Base-by-base conservation (phyloP, 2,113 vertebrate species). In the Cromileptes altivelis region DNA sequence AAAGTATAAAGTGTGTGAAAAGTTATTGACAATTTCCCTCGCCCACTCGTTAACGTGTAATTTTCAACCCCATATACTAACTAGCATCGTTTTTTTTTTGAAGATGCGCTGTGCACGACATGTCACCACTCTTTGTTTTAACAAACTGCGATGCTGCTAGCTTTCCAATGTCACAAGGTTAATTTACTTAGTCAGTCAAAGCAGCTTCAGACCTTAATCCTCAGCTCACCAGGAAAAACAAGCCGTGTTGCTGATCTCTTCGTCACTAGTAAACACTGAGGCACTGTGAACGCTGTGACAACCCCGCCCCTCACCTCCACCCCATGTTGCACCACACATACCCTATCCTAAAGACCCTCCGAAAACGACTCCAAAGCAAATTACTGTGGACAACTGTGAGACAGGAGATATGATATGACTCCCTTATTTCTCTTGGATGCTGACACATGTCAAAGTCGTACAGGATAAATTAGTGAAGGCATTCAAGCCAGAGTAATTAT, bases 171-270 rank as follows among this genome's bases (percentile, higher is more conserved):
- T 93, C 93, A 92, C 53, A 85, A 86, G 90, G 91, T 92, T 93
- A 94, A 94, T 93, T 90, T 89, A 91, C 93, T 94, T 94, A 93
- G 84, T 81, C 77, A 63, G 69, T 90, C 89, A 94, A 95, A 95
- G 92, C 78, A 73, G 91, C 91, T 94, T 92, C 89, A 82, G 70
- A 78, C 63, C 78, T 80, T 93, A 95, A 94, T 94, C 92, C 85
- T 78, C 64, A 87, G 81, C 78, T 90, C 80, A 86, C 65, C n/a
- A 85, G 72, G 63, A 91, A 92, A 94, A 94, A 91, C 78, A 93
- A 84, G 68, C 72, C 80, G 15, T 65, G 81, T 64, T 86, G 89
- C 84, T 30, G 71, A 89, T 91, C 75, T 86, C 72, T 60, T 72
- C 55, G 37, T 85, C 70, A 70, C 79, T 73, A 58, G 90, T 85